A percentile compares a stretch with the other conserved stretches of the same genome.
Conservation (phyloP, 2,888 invertebrate species). For the Bellardia pandia region DNA sequence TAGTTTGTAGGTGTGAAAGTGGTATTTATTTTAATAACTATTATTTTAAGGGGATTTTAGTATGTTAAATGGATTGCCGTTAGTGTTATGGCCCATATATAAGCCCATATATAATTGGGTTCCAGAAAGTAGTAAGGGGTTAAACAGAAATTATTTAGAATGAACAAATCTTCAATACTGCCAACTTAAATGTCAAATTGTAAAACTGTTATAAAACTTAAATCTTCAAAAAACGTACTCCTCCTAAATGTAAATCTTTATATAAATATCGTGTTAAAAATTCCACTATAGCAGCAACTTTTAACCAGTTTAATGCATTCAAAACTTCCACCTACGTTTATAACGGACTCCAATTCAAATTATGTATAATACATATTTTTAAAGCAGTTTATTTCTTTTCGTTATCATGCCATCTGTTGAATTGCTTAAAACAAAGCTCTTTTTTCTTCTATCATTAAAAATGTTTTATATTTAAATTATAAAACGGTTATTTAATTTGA, state of each 20-base stretch:
- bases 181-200: no score
- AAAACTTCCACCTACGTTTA: not conserved
- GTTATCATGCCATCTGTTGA: not conserved
- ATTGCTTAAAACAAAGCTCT: not conserved
- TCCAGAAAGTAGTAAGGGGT: not conserved
- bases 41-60: slow-evolving; percentile 7
- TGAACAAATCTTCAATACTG: no score
- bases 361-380: not conserved
- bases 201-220: no score
- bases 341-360: not conserved
- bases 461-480: slow-evolving; percentile 12
- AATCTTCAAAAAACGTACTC: no score
- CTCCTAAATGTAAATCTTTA: no score
- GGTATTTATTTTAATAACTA: slow-evolving; percentile 34
- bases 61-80: not conserved
- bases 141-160: not conserved
- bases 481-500: slow-evolving; percentile 15
- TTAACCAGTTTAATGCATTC: no score
- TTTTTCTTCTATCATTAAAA: not conserved
- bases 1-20: slow-evolving; percentile 14
- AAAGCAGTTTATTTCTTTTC: not conserved
- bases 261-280: not conserved
- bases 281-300: not conserved
- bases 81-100: slow-evolving; percentile 11
- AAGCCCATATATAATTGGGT: not conserved